Evolutionary conservation across 2,888 invertebrate species (phyloP), one percentile per base, ranked within the genome.

Genomic region (Cordilura impudica): DNA sequence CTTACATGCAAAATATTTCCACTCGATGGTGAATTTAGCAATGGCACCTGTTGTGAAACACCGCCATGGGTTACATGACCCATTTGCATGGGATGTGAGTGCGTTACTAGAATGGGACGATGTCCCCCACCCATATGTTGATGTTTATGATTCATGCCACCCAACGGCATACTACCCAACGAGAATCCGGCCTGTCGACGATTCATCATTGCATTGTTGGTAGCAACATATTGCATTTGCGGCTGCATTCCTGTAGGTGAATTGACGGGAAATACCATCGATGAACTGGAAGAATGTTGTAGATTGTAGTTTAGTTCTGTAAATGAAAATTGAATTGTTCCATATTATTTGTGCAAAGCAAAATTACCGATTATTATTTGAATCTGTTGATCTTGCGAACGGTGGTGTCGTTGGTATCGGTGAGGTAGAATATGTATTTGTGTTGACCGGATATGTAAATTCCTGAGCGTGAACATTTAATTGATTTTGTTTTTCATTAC

Each of bases 381-480:
- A 81, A 83, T 87, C 86, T 82, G 84, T 84, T 83, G 87, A 83
- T 83, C 85, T 81, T 78, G 82, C 81, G 19, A 80, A 72, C 54
- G 81, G 61, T 12, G 14, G 81, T 58, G 81, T 61, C 61, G 81
- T 80, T 63, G 78, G 71, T 72, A 72, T 39, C 69, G 81, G 81
- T 63, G 82, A 70, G 66, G 61, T 72, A 61, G 83, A 93, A 94
- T 95, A 95, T 86, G 94, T 95, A 53, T 73, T 43, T n/a, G 39
- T 18, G 23, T 45, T 29, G 14, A 56, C 47, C 35, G 35, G 23
- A 56, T 35, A 19, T 14, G 23, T 39, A 91, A 97, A 96, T 92
- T 96, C 96, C 91, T 96, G 96, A 78, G 96, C 96, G 91, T 96
- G 95, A 82, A 95, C 96, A 90, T 96, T 96, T 84, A 96, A 91